Percentiles rank a stretch among this genome's conserved stretches.
phyloP scores from a whole-genome alignment of 1,140 invertebrate genomes.

The Nautilus pompilius region DNA sequence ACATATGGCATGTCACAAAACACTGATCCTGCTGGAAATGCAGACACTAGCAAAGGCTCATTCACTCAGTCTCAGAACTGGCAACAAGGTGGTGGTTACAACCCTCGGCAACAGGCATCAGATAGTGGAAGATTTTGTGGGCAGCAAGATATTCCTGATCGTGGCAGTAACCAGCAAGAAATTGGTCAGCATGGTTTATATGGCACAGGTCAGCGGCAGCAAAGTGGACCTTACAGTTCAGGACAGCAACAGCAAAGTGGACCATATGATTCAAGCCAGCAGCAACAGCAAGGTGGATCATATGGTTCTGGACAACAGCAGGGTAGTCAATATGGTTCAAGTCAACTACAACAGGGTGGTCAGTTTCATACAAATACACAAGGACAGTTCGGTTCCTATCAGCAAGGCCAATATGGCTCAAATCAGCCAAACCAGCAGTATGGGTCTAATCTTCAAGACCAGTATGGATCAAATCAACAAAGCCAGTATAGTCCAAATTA shows the following conservation, averaged over 20 bases:
- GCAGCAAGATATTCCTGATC: too few species aligned
- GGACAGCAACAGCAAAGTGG: too few species aligned
- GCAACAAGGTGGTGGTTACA: not conserved
- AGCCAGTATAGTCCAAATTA: constrained; percentile 1
- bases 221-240: constrained; percentile 3
- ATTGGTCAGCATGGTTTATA: not conserved
- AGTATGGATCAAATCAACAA: not conserved
- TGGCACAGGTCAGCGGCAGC: not conserved
- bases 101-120: too few species aligned
- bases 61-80: not conserved
- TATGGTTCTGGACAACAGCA: not conserved
- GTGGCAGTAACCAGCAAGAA: constrained; percentile 1
- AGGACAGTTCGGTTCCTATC: not conserved
- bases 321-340: not conserved
- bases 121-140: too few species aligned
- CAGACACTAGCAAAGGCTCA: not conserved
- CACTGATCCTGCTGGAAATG: not conserved
- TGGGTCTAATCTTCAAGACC: not conserved
- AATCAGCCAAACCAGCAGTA: not conserved
- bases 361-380: not conserved
- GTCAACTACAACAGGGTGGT: constrained; percentile 5
- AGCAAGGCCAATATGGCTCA: not conserved
- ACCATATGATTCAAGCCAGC: not conserved
- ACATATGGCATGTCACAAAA: not conserved
- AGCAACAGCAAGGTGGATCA: constrained; percentile 3